These are phyloP conservation scores for Pyrocoelia pectoralis DNA, from an alignment of 2,888 invertebrate genomes.

Conservation along the genomic window DNA sequence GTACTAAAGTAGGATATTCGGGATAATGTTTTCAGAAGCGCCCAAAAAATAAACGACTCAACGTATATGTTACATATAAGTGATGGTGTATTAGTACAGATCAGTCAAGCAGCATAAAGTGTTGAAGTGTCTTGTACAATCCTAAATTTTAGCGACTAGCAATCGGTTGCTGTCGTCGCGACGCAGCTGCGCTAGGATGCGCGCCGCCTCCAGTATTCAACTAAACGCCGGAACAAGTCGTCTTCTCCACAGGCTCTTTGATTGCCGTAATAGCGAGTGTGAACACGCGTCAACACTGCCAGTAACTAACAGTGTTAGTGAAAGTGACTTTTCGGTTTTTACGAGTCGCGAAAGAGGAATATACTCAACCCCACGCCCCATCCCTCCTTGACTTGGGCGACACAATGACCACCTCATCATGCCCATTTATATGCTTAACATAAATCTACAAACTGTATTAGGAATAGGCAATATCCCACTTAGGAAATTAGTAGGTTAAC, in stretches of 20 bases:
- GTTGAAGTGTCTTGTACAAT: constrained; percentile 40
- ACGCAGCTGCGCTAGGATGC: constrained; percentile 42
- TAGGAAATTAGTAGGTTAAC: constrained; percentile 10
- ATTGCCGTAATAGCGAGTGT: constrained; percentile 35
- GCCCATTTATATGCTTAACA: constrained; percentile 34
- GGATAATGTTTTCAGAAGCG: constrained; percentile 17
- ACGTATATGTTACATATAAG: constrained; percentile 35
- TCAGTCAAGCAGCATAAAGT: constrained; percentile 40
- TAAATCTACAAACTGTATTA: constrained; percentile 20
- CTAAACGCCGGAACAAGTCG: constrained; percentile 44
- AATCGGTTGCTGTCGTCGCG: constrained; percentile 41
- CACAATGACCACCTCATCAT: constrained; percentile 33
- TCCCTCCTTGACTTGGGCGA: constrained; percentile 18
- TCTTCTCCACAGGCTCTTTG: constrained; percentile 37
- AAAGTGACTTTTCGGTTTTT: constrained; percentile 31
- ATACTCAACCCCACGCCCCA: neutral
- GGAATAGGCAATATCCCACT: constrained; percentile 23
- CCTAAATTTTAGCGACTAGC: constrained; percentile 39
- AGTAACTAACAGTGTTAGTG: constrained; percentile 31
- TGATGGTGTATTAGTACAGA: constrained; percentile 38
- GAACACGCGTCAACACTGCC: constrained; percentile 32
- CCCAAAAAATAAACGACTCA: constrained; percentile 26
- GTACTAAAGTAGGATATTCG: constrained; percentile 24
- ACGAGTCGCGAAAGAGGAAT: constrained; percentile 19
- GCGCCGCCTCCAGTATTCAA: constrained; percentile 43